These are phyloP conservation scores for Plodia interpunctella DNA, from an alignment of 1,140 invertebrate genomes.

Conservation along the genomic window DNA sequence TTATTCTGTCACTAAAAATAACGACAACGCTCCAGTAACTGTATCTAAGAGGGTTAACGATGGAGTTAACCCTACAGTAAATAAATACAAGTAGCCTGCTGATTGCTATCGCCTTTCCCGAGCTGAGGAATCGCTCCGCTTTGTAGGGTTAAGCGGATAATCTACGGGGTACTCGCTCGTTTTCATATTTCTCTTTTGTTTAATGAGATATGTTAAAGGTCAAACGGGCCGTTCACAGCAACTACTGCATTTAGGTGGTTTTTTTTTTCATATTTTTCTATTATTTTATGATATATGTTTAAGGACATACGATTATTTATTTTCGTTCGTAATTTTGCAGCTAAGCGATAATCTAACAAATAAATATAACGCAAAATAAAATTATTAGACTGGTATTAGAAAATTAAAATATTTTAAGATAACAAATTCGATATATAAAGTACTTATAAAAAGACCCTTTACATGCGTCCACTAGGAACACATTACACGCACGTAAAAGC, in stretches of 20 bases:
- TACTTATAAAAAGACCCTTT: too few relatives aligned
- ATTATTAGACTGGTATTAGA: too few relatives aligned
- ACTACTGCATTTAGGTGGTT: neutral
- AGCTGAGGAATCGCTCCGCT: constrained; percentile 12
- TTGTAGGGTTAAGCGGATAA: constrained; percentile 13
- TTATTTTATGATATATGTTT: too few relatives aligned
- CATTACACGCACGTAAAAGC: too few relatives aligned
- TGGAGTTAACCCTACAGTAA: constrained; percentile 30
- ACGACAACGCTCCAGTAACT: neutral
- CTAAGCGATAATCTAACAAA: too few relatives aligned
- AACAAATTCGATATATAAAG: too few relatives aligned
- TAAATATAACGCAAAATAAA: too few relatives aligned
- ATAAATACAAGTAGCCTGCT: constrained; percentile 17
- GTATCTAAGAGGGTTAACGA: constrained; percentile 25
- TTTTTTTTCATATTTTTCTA: neutral
- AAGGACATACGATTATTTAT: too few relatives aligned
- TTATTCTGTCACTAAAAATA: too few relatives aligned
- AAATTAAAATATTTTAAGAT: too few relatives aligned
- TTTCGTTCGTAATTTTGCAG: too few relatives aligned
- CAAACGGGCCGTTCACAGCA: neutral
- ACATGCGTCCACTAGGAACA: too few relatives aligned
- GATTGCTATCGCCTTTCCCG: constrained; percentile 16
- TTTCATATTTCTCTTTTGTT: neutral
- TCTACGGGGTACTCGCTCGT: constrained; percentile 1
- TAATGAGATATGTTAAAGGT: constrained; percentile 5